Evolutionary conservation across 2,113 vertebrate genomes (phyloP), one percentile per base, ranked within the genome.

Genomic region (Mesitornis unicolor): DNA sequence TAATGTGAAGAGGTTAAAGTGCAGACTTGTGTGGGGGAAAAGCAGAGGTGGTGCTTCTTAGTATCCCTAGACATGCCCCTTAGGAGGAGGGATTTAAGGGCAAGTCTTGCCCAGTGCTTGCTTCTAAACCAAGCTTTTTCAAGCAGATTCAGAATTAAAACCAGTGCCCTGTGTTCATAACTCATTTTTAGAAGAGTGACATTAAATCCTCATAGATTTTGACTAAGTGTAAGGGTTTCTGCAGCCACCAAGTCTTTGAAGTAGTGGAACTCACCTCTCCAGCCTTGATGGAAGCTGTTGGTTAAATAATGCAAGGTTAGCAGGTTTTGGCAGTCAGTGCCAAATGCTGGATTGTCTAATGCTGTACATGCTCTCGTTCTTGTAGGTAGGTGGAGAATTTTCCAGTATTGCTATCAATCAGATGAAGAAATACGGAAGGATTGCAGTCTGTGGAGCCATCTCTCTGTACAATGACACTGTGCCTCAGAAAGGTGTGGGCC

Each of bases 391-490:
- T 83, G 99, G 99, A 60, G 87, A 98, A 63, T 99, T 98, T 96
- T 93, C 98, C 56, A 98, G 69, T 51, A 47, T 94, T 29, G 99
- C 98, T 43, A 77, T 99, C 45, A 63, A 83, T 13, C 99, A 99
- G 22, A 99, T 99, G 99, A 99, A 98, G 89, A 89, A 92, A 53
- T 98, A 96, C 36, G 99, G 99, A 86, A 98, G 98, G 96, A 98
- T 99, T 94, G 99, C 99, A 18, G 53, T 99, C 24, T 99, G 99
- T 92, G 99, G 99, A 28, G 97, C 98, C 29, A 98, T 99, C 85
- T 98, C 99, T 22, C 89, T 94, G 2, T 99, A 99, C 93, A 99
- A 99, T 73, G 97, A 98, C 53, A 80, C 94, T 0, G 42, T 87
- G 3, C 97, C 97, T 29, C 98, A 99, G 87, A 98, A 96, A 97